Evolutionary conservation across 2,113 vertebrate genomes (phyloP), one percentile per base, ranked within the genome.

Genomic region (Cottus gobio): DNA sequence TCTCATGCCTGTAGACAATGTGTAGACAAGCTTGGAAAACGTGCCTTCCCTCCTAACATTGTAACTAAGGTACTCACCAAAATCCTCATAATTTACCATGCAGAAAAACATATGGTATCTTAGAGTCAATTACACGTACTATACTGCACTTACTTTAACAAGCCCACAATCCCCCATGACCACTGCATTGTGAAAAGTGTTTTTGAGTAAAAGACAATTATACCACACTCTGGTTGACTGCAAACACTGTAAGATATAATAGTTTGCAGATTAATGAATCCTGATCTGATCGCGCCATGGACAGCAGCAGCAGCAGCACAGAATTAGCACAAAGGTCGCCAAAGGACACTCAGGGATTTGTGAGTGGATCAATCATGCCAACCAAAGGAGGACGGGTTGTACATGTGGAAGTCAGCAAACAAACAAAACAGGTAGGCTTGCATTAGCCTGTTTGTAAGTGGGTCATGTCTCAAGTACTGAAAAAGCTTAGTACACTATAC

Each of bases 401-500:
- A 18, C 71, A 78, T 85, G 80, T 88, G 30, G 63, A 76, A 71
- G 64, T 72, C 71, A 75, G 52, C 10, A n/a, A 54, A 60, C 56
- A 69, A 72, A 74, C 58, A 71, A 28, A 57, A 71, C 61, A 78
- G 26, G 44, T 80, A 86, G 87, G 67, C 34, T 76, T 83, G 80
- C 65, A 79, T 88, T 87, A 87, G 77, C 77, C 86, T 89, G 61
- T 69, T 90, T 87, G 57, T 80, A 93, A 91, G 60, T 93, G 77
- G 90, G 89, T 84, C 88, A 93, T 65, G 82, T 85, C 78, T 77
- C 67, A 64, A 86, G 88, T 50, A 37, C 65, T 87, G 60, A 69
- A 80, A 77, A 56, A 82, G 81, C 72, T 87, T 86, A 91, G 83
- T 57, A 48, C 62, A 31, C 46, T 73, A 79, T 60, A 78, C 75